Conservation (phyloP, 2,113 vertebrate species). For the Sinocyclocheilus anophthalmus region DNA sequence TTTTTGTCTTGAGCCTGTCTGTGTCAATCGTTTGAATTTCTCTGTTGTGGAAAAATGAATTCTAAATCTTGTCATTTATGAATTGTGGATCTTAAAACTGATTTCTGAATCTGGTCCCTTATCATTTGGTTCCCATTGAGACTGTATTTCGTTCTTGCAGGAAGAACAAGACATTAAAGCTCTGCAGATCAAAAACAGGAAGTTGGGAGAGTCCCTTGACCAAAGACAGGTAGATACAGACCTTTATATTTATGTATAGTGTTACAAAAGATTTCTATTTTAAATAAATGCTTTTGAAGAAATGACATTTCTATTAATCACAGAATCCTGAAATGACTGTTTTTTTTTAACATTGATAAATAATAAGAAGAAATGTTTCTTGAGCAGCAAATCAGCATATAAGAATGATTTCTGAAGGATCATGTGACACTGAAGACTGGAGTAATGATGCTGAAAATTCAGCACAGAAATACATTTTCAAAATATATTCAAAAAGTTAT, state of each 20-base stretch:
- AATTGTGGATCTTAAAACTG: background rate
- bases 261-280: background rate
- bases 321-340: too few species aligned
- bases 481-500: background rate
- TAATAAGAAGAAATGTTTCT: background rate
- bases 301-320: background rate
- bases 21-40: background rate
- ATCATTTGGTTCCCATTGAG: background rate
- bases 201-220: constrained; percentile 91
- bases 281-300: background rate
- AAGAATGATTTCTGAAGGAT: background rate
- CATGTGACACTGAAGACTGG: background rate
- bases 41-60: background rate
- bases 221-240: constrained; percentile 78
- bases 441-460: background rate
- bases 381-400: background rate
- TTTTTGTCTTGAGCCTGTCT: background rate
- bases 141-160: constrained; percentile 67
- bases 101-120: background rate
- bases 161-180: constrained; percentile 95
- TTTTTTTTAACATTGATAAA: background rate
- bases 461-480: background rate
- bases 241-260: background rate
- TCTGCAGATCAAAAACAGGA: constrained; percentile 92
- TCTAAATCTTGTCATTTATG: background rate